A percentile compares a stretch with the other conserved stretches of the same genome.
phyloP scores from a whole-genome alignment of 2,113 vertebrate species.

The Mormyrus iriodes region DNA sequence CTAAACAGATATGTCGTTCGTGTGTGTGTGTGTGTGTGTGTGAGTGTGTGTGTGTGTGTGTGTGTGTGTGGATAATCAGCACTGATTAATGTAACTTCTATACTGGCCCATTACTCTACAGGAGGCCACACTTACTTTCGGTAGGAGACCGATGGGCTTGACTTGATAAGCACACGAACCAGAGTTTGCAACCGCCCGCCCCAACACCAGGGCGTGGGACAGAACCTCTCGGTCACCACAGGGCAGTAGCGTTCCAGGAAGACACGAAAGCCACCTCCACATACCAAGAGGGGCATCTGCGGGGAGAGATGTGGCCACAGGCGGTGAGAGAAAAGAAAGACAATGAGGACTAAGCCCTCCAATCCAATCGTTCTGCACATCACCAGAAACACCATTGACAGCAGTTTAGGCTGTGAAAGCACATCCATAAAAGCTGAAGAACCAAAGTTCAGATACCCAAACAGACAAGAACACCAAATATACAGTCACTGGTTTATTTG shows the following conservation, averaged over 20 bases:
- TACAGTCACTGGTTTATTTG: not conserved
- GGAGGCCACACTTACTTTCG: conserved; percentile 56
- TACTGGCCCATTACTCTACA: not conserved
- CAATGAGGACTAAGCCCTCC: not conserved
- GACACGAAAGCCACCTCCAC: conserved; percentile 42
- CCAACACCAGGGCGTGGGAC: conserved; percentile 68
- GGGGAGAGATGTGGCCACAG: not conserved
- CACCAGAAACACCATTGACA: not conserved
- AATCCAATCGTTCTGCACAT: not conserved
- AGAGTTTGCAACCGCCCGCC: conserved; percentile 63
- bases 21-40: not conserved
- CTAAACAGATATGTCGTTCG: not conserved
- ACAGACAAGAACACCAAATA: not conserved
- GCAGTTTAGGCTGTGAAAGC: not conserved
- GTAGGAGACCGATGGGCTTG: conserved; percentile 56
- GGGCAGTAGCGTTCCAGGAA: conserved; percentile 61
- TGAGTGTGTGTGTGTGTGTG: not conserved
- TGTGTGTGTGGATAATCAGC: not conserved
- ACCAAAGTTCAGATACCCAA: not conserved
- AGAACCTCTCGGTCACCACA: conserved; percentile 53
- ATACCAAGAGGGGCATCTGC: conserved; percentile 56
- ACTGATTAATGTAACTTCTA: not conserved
- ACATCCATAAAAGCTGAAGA: not conserved
- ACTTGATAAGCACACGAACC: conserved; percentile 54
- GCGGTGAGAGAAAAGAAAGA: not conserved